Evolutionary conservation across 2,888 invertebrate species (phyloP), one percentile per base, ranked within the genome.

Genomic region (Seira musarum): DNA sequence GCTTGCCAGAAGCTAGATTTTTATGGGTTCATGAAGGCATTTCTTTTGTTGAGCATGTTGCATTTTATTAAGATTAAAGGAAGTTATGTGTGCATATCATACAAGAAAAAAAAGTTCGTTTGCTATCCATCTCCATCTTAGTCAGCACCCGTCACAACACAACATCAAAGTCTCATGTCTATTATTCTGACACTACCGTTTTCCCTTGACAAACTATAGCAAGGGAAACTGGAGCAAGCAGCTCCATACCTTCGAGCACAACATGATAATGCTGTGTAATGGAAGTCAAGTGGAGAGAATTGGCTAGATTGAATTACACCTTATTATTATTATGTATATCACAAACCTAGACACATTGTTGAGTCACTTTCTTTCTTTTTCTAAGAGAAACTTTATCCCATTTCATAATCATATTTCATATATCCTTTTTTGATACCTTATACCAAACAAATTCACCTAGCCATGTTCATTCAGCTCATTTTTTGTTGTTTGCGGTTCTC

Each of bases 101-200:
- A 30, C 30, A 30, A 30, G 3, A 30, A 30, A 30, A 71, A 30
- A 46, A 46, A n/a, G 63, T 19, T 63, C 63, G 21, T 46, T 10
- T 60, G 66, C 79, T 67, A 79, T 79, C 73, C 79, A 79, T 79
- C 79, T 73, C 79, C 72, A 72, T 79, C 73, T 69, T 40, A 72
- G 72, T 79, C 73, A 73, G 69, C 19, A 66, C 22, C 72, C 79
- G 79, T 72, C 73, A 79, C 73, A 73, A 57, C 73, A 63, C 57
- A 70, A 71, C 77, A 77, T 77, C 77, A 77, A 53, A 70, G 77
- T 77, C 70, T 69, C 77, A 70, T 70, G 77, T 77, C 70, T 69
- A 69, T 76, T 76, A 76, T 22, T n/a, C 72, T 72, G 72, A 72
- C 72, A 72, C 17, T 64, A 64, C 46, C 19, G 19, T 19, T 40